Base-by-base conservation (phyloP, 2,797 vertebrate species). In the Tenualosa thibaudeaui region DNA sequence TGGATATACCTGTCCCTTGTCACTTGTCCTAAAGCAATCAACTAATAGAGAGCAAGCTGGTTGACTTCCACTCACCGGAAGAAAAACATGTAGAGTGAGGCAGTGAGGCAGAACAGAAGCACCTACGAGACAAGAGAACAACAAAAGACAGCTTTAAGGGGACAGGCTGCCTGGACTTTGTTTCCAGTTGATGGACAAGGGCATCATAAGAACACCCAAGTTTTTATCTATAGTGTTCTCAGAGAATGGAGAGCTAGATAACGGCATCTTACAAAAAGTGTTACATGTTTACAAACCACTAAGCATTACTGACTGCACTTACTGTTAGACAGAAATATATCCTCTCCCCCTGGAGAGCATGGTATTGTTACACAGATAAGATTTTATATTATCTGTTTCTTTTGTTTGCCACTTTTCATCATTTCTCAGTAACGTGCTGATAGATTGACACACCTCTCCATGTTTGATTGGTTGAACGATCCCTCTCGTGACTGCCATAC, bases 51-150 rank as follows among this genome's bases (percentile, higher is more conserved):
- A 3, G 22, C 3, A 4, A 68, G 8, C 2, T 68, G 24, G 24
- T 31, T 31, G 0, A 82, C 43, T 40, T 75, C 12, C 24, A 87
- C 93, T 92, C 68, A 96, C 95, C 95, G 95, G 92, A 96, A 96
- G 93, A 95, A 93, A 91, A 93, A 95, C 94, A 95, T 96, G 92
- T 93, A 96, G 88, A 96, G 93, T 0, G 95, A 95, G 13, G 96
- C 91, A 26, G 96, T 96, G 68, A 95, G 82, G 91, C 94, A 95
- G 92, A 96, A 96, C 84, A 96, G 88, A 43, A 96, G 94, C 84
- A 96, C 93, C 96, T 96, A 62, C 85, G 15, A 56, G 82, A 22
- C 65, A 84, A 75, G 19, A 87, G 22, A 81, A 26, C 58, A 17
- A 15, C 37, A 78, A 17, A 13, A 78, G 15, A 1, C 0, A 6